Evolutionary conservation across 2,113 vertebrate genomes (phyloP).

Genomic region (Seriola dumerili): DNA sequence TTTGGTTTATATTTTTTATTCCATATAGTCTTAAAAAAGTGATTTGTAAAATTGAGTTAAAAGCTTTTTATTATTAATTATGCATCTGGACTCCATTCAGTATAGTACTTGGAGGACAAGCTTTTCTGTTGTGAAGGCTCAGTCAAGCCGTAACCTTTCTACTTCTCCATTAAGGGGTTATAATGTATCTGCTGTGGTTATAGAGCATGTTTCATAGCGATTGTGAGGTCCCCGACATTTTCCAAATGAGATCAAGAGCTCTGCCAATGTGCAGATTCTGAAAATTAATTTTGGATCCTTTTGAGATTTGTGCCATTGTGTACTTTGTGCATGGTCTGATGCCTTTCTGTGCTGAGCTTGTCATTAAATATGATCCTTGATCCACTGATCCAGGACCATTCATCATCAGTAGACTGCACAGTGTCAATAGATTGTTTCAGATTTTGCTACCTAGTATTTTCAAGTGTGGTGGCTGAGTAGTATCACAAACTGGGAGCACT

Average conservation of each 20-base stretch:
- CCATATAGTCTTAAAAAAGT: background rate
- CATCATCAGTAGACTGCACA: constrained; percentile 21
- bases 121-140: background rate
- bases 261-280: constrained; percentile 9
- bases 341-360: background rate
- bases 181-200: background rate
- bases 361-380: background rate
- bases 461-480: constrained; percentile 26
- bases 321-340: background rate
- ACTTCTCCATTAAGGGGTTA: background rate
- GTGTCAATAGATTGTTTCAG: constrained; percentile 16
- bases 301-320: background rate
- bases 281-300: background rate
- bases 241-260: background rate
- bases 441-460: constrained; percentile 13
- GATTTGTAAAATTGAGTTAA: background rate
- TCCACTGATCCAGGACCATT: background rate
- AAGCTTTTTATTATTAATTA: no score
- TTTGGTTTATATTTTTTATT: background rate
- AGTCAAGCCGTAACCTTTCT: background rate
- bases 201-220: background rate
- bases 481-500: constrained; percentile 10
- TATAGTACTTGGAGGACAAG: background rate
- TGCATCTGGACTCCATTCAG: background rate
- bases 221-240: background rate